Percentiles rank a stretch among this genome's conserved stretches.
phyloP scores from a whole-genome alignment of 2,888 invertebrate genomes.

The Apantesis nais region DNA sequence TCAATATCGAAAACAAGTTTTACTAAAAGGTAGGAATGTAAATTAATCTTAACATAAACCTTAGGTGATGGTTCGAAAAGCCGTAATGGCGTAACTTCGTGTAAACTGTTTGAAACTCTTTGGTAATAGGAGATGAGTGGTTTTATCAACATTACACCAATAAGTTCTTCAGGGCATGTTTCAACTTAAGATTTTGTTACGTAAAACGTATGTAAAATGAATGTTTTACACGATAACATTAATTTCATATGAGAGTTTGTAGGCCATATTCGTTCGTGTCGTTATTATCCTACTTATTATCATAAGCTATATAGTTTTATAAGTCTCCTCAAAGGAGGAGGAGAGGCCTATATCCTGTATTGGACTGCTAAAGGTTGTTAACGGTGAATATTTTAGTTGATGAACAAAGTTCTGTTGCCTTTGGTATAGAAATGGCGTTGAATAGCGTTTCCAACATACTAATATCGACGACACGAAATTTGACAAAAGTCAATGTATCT shows the following conservation, averaged over 20 bases:
- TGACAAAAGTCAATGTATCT: no score
- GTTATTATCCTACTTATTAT: neutral
- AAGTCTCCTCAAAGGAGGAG: no score
- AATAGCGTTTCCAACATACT: no score
- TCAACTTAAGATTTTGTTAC: neutral
- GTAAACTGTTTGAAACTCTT: neutral
- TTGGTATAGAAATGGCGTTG: neutral
- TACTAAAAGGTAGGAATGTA: neutral
- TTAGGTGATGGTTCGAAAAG: neutral
- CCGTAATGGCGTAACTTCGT: neutral
- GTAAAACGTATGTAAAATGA: neutral
- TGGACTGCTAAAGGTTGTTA: no score
- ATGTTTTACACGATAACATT: neutral
- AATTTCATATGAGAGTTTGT: neutral
- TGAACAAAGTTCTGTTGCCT: neutral
- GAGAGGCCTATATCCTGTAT: no score
- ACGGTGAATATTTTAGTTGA: neutral
- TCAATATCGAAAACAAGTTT: neutral
- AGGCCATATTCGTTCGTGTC: neutral
- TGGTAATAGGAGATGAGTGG: constrained; percentile 1
- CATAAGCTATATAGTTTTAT: no score
- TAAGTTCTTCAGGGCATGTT: neutral
- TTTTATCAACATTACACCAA: neutral
- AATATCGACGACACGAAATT: no score
- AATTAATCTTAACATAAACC: neutral